Percentiles rank a stretch among this genome's conserved stretches.
Evolutionary conservation across 2,797 vertebrate species (phyloP).

Genomic region (Paramormyrops hopkinsi): DNA sequence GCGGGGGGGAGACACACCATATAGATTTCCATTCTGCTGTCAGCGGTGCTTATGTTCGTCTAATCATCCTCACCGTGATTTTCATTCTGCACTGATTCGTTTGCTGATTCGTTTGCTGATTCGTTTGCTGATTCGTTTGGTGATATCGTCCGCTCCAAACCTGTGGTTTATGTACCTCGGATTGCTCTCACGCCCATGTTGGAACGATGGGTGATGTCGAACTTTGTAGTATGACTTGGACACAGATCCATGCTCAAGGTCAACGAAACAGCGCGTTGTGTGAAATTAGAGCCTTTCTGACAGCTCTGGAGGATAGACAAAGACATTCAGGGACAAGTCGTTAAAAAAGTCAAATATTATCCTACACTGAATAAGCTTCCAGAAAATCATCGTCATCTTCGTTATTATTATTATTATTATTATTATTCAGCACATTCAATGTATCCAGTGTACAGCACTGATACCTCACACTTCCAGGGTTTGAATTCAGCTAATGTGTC

Average conservation of each 20-base stretch:
- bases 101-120: neutral
- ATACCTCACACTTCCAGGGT: neutral
- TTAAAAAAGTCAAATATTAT: neutral
- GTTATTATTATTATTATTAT: neutral
- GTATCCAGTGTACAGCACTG: neutral
- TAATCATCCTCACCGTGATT: neutral
- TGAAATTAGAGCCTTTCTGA: neutral
- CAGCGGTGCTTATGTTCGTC: neutral
- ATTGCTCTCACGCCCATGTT: neutral
- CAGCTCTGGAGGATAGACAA: neutral
- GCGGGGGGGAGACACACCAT: neutral
- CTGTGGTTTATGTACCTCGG: neutral
- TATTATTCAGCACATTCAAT: neutral
- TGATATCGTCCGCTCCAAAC: neutral
- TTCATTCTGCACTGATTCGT: neutral
- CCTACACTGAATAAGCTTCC: neutral
- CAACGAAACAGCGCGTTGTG: neutral
- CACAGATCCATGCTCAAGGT: neutral
- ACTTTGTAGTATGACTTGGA: neutral
- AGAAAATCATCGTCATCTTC: neutral
- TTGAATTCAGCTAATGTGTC: neutral
- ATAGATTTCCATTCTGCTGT: conserved; percentile 5
- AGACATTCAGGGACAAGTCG: neutral
- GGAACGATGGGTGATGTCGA: neutral
- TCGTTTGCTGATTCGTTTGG: neutral